Evolutionary conservation across 1,140 invertebrate genomes (phyloP), one percentile per base, ranked within the genome.

Genomic region (Drosophila pruinosa): DNA sequence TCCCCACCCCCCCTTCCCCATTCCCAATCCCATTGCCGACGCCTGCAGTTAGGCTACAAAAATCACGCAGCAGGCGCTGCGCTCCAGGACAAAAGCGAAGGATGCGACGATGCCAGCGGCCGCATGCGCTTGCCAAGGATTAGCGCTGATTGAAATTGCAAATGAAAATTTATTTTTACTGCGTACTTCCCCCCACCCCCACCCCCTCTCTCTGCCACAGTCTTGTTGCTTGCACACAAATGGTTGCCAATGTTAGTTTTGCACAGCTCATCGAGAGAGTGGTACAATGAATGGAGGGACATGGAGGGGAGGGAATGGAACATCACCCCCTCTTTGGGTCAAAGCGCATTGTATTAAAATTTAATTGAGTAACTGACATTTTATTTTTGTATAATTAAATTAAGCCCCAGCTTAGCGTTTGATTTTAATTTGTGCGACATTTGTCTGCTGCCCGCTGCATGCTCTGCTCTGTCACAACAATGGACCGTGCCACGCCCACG

Each of bases 101-200:
- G 47, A 56, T 47, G 59, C 52, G 67, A 43, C n/a, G 47, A 4
- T 15, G 17, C 31, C 36, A 63, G 72, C 67, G 65, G 79, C 59
- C 82, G 81, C 80, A 86, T 85, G 81, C 69, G 86, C 81, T 86
- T 86, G 76, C 78, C 78, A 79, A 81, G 86, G 86, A 89, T 89
- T 89, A 89, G 78, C 86, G 86, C 78, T 89, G 86, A 89, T 89
- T 89, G 86, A 89, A 89, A 89, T 89, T 89, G 86, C 88, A 89
- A 89, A 89, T 89, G 86, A 89, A 89, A 89, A 89, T 89, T 89
- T 89, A 89, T 89, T 89, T 86, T 89, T 75, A 89, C 83, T 89
- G 72, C 72, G 72, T 54, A 57, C 56, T 41, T 8, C 26, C 14
- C 41, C 72, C 68, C 38, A 19, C 53, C 24, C 56, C 58, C 34